Conservation (phyloP, 2,888 invertebrate genomes). For the Norana najaformis region DNA sequence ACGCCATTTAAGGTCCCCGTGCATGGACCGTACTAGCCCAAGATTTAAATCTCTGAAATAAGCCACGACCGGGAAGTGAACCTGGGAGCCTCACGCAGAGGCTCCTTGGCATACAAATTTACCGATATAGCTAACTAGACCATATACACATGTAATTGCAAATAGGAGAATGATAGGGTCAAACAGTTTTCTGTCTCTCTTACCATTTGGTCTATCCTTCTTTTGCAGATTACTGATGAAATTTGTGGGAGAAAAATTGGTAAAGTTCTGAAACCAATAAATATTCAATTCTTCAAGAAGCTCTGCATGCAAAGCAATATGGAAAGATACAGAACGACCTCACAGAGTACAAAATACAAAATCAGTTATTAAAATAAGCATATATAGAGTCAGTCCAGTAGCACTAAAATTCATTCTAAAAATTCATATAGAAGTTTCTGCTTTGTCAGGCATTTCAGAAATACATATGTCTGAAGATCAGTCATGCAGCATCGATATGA, state of each 20-base stretch:
- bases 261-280: constrained; percentile 5
- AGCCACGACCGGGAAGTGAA: too few species aligned
- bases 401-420: neutral
- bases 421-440: neutral
- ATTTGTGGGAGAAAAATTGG: neutral
- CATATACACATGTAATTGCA: neutral
- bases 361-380: neutral
- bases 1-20: too few species aligned
- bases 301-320: constrained; percentile 13
- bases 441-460: neutral
- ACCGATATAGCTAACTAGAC: too few species aligned
- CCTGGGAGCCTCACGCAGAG: too few species aligned
- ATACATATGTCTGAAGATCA: neutral
- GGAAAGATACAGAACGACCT: neutral
- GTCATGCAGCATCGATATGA: too few species aligned
- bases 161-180: neutral
- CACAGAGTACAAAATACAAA: neutral
- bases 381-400: neutral
- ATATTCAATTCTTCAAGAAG: constrained; percentile 6
- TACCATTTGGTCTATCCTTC: constrained; percentile 5
- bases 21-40: too few species aligned
- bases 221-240: neutral
- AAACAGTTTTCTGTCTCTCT: neutral
- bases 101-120: too few species aligned
- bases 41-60: too few species aligned